A percentile compares a stretch with the other conserved stretches of the same genome.
Conservation (phyloP, 2,113 vertebrate genomes). For the Neotoma lepida region DNA sequence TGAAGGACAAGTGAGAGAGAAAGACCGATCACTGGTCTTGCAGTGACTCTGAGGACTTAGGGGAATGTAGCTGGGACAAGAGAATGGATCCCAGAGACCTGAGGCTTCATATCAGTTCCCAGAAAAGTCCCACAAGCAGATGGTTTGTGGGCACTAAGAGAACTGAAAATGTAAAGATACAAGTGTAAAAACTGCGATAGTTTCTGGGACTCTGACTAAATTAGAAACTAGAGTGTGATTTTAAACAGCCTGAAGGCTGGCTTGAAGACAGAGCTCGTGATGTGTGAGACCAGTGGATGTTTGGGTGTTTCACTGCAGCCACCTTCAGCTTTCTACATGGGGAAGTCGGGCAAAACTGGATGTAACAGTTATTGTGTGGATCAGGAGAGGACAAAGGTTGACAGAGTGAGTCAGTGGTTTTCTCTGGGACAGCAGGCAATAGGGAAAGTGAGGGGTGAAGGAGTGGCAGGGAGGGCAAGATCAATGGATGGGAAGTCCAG, state of each 20-base stretch:
- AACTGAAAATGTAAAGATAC: slow-evolving; percentile 14
- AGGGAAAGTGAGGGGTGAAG: background rate
- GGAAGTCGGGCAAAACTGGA: background rate
- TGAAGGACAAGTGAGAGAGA: background rate
- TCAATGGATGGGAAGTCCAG: background rate
- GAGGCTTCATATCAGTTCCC: background rate
- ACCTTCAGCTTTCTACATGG: background rate
- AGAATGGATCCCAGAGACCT: slow-evolving; percentile 14
- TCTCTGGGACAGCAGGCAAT: background rate
- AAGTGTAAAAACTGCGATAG: background rate
- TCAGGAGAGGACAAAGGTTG: background rate
- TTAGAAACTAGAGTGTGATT: background rate
- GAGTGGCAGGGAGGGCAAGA: background rate
- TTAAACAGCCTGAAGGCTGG: background rate
- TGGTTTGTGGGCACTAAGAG: slow-evolving; percentile 12
- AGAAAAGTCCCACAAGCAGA: slow-evolving; percentile 24
- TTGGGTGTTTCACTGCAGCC: background rate
- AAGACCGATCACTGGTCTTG: background rate
- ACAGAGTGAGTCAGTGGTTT: background rate
- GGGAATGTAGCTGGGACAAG: background rate
- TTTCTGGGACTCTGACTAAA: background rate
- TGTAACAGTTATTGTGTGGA: background rate
- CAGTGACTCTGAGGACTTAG: background rate
- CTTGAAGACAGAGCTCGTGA: background rate
- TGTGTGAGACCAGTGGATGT: background rate